phyloP scores from a whole-genome alignment of 2,797 vertebrate species.

The Rachycentron canadum region DNA sequence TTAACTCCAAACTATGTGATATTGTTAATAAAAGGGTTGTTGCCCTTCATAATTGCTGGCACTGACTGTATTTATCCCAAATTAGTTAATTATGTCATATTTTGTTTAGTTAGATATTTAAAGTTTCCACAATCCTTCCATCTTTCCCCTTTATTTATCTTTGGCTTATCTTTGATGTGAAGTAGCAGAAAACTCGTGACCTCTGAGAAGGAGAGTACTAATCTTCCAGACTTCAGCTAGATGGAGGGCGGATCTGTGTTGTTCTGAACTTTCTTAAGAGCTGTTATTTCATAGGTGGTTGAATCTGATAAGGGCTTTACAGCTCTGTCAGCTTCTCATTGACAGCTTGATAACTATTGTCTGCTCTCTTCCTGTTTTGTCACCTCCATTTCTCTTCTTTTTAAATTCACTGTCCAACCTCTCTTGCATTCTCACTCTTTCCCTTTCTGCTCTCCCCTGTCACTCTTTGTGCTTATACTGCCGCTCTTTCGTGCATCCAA shows the following conservation, averaged over 20 bases:
- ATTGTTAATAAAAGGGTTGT: background rate
- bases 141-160: conserved; percentile 39
- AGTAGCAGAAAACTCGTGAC: conserved; percentile 53
- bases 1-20: background rate
- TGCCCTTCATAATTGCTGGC: background rate
- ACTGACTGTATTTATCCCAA: background rate
- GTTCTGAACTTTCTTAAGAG: conserved; percentile 68
- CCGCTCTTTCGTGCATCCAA: conserved; percentile 41
- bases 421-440: conserved; percentile 30
- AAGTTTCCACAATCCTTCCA: background rate
- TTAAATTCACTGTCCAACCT: conserved; percentile 65
- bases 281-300: conserved; percentile 83
- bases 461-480: conserved; percentile 49
- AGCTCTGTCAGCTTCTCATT: conserved; percentile 63
- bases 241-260: conserved; percentile 52
- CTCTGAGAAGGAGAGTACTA: conserved; percentile 66
- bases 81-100: background rate
- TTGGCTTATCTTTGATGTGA: conserved; percentile 48
- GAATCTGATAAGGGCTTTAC: conserved; percentile 76
- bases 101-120: conserved; percentile 14
- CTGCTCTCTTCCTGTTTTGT: conserved; percentile 71
- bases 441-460: conserved; percentile 36
- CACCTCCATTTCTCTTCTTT: conserved; percentile 75
- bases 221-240: conserved; percentile 59
- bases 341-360: conserved; percentile 83